Percentiles rank a stretch among this genome's conserved stretches.
These are phyloP conservation scores for Morone saxatilis DNA, from an alignment of 2,113 vertebrate species.

Conservation along the genomic window DNA sequence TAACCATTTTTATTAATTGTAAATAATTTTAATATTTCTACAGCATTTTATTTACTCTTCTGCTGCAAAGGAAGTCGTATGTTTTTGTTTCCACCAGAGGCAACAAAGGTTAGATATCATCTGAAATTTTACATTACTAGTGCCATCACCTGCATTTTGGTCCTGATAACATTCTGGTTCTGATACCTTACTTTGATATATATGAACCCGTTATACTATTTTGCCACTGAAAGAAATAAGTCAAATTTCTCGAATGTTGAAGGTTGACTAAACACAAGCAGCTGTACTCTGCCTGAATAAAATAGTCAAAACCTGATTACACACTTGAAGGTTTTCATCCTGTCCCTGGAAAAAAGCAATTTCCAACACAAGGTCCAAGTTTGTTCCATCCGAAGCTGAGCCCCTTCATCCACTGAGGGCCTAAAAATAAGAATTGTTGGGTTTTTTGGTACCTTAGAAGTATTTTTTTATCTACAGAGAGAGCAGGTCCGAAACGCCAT, in stretches of 20 bases:
- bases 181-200: no score
- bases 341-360: not conserved
- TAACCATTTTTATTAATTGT: not conserved
- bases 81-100: constrained; percentile 46
- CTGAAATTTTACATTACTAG: not conserved
- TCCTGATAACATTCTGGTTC: not conserved
- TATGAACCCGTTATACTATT: no score
- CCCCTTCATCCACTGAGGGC: not conserved
- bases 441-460: no score
- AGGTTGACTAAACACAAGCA: not conserved
- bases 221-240: not conserved
- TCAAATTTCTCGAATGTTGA: not conserved
- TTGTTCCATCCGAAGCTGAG: not conserved
- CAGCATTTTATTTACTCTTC: no score
- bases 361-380: not conserved
- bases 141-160: not conserved
- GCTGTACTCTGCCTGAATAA: not conserved
- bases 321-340: not conserved
- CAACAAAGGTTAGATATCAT: not conserved
- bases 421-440: not conserved
- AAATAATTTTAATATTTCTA: no score
- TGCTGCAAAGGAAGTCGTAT: constrained; percentile 38
- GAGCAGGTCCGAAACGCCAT: no score
- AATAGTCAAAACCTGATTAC: not conserved
- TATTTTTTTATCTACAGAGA: no score